phyloP scores from a whole-genome alignment of 2,113 vertebrate genomes.

The Xyrauchen texanus region DNA sequence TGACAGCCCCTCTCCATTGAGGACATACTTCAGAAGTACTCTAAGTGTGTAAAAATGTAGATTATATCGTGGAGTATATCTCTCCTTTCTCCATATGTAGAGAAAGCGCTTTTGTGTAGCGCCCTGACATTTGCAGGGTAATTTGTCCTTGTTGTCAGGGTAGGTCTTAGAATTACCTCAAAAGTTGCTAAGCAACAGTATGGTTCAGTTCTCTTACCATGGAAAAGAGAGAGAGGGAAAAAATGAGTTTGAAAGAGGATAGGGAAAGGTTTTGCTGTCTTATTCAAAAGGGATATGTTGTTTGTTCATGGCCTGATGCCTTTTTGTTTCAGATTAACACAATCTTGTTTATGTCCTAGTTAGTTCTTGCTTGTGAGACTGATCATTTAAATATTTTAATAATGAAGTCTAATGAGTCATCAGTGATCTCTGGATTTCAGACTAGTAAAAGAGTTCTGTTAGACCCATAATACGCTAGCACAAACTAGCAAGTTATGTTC shows the following conservation, averaged over 20 bases:
- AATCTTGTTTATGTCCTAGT: background rate
- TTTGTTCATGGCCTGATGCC: background rate
- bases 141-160: constrained; percentile 53
- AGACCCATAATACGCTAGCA: background rate
- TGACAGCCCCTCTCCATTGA: background rate
- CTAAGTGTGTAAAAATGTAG: constrained; percentile 17
- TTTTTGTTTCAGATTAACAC: constrained; percentile 17
- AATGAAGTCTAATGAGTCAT: background rate
- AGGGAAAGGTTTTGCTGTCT: constrained; percentile 30
- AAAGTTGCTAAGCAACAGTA: constrained; percentile 63
- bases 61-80: constrained; percentile 1
- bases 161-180: constrained; percentile 54
- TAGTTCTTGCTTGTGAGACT: background rate
- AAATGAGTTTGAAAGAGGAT: constrained; percentile 34
- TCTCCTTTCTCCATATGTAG: constrained; percentile 1
- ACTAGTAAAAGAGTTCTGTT: background rate
- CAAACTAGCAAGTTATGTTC: too few species aligned
- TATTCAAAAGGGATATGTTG: constrained; percentile 21
- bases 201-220: constrained; percentile 48
- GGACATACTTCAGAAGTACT: too few species aligned
- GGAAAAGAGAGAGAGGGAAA: background rate
- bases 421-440: background rate
- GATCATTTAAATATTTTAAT: background rate
- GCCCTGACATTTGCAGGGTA: constrained; percentile 38
- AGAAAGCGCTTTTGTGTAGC: constrained; percentile 41